Conservation (phyloP, 2,113 vertebrate genomes). For the Euleptes europaea region DNA sequence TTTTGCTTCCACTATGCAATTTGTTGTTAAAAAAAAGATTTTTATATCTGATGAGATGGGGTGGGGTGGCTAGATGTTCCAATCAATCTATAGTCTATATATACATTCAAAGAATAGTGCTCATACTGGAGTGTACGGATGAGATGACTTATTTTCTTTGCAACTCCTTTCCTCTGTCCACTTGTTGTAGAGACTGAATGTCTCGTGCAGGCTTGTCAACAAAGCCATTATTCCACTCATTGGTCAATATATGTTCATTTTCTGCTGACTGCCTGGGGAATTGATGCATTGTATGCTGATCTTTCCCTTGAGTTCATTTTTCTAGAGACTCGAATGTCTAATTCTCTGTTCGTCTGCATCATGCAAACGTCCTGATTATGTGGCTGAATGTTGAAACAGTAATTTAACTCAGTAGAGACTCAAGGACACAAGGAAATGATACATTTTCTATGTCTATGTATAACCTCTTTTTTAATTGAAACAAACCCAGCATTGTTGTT, state of each 20-base stretch:
- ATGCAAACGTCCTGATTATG: slow-evolving; percentile 33
- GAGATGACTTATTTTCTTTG: neutral
- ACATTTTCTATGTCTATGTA: neutral
- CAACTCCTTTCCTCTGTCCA: neutral
- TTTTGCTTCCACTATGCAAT: neutral
- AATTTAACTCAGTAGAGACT: slow-evolving; percentile 4
- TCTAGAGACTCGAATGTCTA: slow-evolving; percentile 7
- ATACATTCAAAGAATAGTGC: neutral
- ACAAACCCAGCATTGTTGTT: neutral
- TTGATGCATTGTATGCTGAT: slow-evolving; percentile 34
- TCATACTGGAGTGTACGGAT: neutral
- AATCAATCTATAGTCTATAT: neutral
- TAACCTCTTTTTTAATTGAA: neutral
- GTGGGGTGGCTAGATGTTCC: neutral
- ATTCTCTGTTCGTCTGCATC: slow-evolving; percentile 37
- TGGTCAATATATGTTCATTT: slow-evolving; percentile 67
- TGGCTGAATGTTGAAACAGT: slow-evolving; percentile 24
- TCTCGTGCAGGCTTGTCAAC: slow-evolving; percentile 59
- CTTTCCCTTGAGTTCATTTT: slow-evolving; percentile 50
- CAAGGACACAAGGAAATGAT: neutral
- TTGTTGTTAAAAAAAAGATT: neutral
- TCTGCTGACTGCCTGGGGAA: slow-evolving; percentile 57
- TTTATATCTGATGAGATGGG: neutral
- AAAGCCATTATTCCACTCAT: slow-evolving; percentile 70
- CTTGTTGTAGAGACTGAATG: slow-evolving; percentile 46